Base-by-base conservation (phyloP, 2,113 vertebrate genomes). In the Ovis canadensis region DNA sequence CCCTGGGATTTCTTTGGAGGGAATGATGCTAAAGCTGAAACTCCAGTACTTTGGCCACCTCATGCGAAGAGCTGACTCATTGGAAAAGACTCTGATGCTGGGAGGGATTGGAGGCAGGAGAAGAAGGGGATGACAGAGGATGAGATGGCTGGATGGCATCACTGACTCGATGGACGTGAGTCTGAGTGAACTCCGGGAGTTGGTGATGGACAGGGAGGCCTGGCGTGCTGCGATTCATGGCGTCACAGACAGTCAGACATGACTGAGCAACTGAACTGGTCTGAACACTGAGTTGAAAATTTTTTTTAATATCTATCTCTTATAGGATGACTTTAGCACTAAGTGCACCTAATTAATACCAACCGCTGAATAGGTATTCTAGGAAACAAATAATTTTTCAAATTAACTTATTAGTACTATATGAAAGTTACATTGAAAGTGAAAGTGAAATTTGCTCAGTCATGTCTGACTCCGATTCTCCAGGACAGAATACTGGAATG, bases 321-420 rank as follows among this genome's bases (percentile, higher is more conserved):
- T 25, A 92, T 5, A 94, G 16, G 8, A 95, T 90, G 15, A 88
- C 21, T 97, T 97, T 62, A 19, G 95, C 92, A 95, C 62, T 90
- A 82, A 78, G 50, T 91, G 55, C 19, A 92, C 15, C 50, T 78
- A 94, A 57, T 84, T 92, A 80, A 82, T 31, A 55, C 12, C 8
- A 84, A 91, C 94, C 74, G 36, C 23, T 88, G 40, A 97, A 92
- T 52, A 77, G 31, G 1, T 96, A 6, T 86, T 52, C 10, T 10
- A 87, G 10, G 59, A 31, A 89, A 50, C 16, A 92, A 95, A 40
- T 48, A 89, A 77, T 87, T 81, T 57, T 43, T 64, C 31, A 97
- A 90, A 85, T 50, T 91, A 71, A 36, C 33, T 78, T 91, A 89
- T 9, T 94, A 60, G 31, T 13, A n/a, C 3, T 7, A 84, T 78